These are phyloP conservation scores for Premnoplex brunnescens DNA, from an alignment of 2,797 vertebrate species.

Conservation along the genomic window DNA sequence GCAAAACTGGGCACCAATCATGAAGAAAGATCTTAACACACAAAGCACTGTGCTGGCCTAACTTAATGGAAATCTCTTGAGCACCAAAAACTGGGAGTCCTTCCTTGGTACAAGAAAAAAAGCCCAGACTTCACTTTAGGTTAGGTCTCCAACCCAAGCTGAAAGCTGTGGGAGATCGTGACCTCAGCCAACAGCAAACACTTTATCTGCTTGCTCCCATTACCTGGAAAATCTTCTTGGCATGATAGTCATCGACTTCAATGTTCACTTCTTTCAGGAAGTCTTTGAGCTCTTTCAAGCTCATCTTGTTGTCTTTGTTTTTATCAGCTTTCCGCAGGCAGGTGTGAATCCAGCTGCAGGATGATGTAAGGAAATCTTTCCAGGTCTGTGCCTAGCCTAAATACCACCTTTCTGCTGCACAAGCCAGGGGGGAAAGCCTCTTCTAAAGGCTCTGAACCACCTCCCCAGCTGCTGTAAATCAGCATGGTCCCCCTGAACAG, in stretches of 20 bases:
- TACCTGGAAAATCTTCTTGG: slow-evolving; percentile 86
- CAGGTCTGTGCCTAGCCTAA: background rate
- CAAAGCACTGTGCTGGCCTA: background rate
- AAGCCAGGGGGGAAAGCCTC: background rate
- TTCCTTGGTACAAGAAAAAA: background rate
- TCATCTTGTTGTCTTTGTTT: slow-evolving; percentile 94
- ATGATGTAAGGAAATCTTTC: slow-evolving; percentile 80
- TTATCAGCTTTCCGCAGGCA: slow-evolving; percentile 95
- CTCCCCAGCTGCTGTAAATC: background rate
- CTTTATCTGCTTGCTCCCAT: background rate
- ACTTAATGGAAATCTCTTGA: background rate
- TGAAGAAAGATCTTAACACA: background rate
- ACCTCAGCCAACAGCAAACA: background rate
- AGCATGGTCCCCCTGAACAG: background rate
- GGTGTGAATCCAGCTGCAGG: slow-evolving; percentile 89
- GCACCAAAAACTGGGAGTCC: background rate
- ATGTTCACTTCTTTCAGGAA: slow-evolving; percentile 92
- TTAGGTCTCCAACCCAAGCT: background rate
- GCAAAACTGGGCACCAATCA: background rate
- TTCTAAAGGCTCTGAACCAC: background rate
- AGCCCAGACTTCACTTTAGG: background rate
- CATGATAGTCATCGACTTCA: slow-evolving; percentile 85
- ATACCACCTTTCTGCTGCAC: background rate
- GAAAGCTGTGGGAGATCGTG: background rate
- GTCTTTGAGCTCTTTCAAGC: slow-evolving; percentile 89